Evolutionary conservation across 2,888 invertebrate genomes (phyloP).

Genomic region (Drosophila bunnanda): DNA sequence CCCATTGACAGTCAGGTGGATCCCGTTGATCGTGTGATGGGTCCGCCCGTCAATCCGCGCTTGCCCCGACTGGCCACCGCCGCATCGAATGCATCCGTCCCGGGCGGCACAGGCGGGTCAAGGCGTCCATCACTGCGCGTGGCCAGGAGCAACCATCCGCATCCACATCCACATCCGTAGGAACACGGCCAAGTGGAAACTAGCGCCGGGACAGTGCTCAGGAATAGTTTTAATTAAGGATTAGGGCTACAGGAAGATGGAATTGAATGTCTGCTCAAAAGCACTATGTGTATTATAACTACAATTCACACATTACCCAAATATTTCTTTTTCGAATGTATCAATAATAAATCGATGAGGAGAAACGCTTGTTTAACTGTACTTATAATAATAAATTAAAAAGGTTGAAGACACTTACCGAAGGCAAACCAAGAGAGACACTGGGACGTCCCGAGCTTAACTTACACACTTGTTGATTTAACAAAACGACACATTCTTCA

Average conservation of each 20-base stretch:
- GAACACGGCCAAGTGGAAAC: slow-evolving; percentile 1
- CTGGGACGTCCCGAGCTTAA: too few species aligned
- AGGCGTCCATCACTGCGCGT: slow-evolving; percentile 67
- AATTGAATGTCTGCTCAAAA: slow-evolving; percentile 40
- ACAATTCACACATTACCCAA: background rate
- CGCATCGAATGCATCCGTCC: slow-evolving; percentile 15
- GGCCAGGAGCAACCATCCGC: slow-evolving; percentile 61
- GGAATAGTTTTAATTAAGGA: slow-evolving; percentile 57
- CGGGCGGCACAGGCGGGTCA: slow-evolving; percentile 27
- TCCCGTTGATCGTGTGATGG: slow-evolving; percentile 81
- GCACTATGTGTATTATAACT: slow-evolving; percentile 24
- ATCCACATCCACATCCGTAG: slow-evolving; percentile 53
- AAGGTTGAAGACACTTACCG: background rate
- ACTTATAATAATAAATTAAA: background rate
- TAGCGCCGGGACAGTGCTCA: slow-evolving; percentile 60
- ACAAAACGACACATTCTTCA: too few species aligned
- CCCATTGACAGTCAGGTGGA: slow-evolving; percentile 69
- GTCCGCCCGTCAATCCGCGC: slow-evolving; percentile 83
- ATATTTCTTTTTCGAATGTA: slow-evolving; percentile 29
- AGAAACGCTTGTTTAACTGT: background rate
- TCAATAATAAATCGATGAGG: slow-evolving; percentile 43
- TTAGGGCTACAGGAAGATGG: slow-evolving; percentile 25
- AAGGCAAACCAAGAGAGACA: too few species aligned
- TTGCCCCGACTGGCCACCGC: slow-evolving; percentile 80
- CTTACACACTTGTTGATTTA: too few species aligned